Evolutionary conservation across 2,113 vertebrate species (phyloP).

Genomic region (Acanthisitta chloris): DNA sequence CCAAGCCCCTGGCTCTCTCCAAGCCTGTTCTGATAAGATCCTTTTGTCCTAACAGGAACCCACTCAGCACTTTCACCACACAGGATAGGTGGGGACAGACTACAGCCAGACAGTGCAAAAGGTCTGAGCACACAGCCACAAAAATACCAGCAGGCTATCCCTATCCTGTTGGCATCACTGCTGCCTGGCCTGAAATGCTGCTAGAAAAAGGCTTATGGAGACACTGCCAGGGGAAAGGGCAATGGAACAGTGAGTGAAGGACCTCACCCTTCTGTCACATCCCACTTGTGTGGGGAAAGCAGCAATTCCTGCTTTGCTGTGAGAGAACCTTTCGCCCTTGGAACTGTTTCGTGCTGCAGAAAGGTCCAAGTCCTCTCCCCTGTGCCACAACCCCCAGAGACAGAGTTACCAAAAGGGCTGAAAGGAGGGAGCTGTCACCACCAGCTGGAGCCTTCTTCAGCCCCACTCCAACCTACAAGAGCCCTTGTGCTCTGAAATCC

Average conservation of each 20-base stretch:
- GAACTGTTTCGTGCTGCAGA: neutral
- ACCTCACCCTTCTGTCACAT: neutral
- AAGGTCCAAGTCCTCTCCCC: neutral
- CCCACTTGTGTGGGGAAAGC: neutral
- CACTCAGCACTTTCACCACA: neutral
- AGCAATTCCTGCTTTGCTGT: neutral
- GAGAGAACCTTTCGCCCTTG: neutral
- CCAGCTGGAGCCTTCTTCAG: neutral
- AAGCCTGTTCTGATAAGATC: neutral
- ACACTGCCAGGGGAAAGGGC: neutral
- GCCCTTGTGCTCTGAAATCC: neutral
- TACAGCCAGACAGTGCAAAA: neutral
- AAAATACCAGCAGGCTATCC: neutral
- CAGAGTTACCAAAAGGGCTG: neutral
- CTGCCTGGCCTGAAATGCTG: neutral
- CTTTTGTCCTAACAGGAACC: neutral
- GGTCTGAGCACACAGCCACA: neutral
- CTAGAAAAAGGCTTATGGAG: accelerated
- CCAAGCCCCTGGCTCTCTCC: neutral
- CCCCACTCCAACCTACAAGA: neutral
- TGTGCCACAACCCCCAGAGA: neutral
- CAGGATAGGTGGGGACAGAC: neutral
- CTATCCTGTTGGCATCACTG: accelerated
- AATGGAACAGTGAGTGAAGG: neutral
- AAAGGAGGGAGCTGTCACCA: neutral